phyloP scores from a whole-genome alignment of 2,113 vertebrate species.

The Larimichthys polyactis region DNA sequence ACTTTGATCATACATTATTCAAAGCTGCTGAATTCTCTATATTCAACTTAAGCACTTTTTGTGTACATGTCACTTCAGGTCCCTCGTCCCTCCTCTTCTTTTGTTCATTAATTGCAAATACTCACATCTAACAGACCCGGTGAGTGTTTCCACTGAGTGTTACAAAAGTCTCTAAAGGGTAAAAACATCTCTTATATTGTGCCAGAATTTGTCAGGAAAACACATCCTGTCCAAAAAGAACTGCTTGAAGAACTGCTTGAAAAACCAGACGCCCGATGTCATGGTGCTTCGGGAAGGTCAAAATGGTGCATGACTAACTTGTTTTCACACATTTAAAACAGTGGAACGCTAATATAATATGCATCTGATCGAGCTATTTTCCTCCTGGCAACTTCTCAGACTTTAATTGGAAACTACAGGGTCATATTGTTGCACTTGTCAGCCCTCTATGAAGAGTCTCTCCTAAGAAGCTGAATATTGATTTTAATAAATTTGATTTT shows the following conservation, averaged over 20 bases:
- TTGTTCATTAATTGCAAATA: conserved; percentile 29
- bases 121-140: conserved; percentile 5
- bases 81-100: conserved; percentile 14
- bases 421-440: conserved; percentile 1
- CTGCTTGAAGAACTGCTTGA: background rate
- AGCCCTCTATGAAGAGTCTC: background rate
- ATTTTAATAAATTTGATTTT: conserved; percentile 5
- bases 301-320: background rate
- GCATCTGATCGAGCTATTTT: background rate
- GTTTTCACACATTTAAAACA: background rate
- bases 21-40: conserved; percentile 63
- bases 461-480: background rate
- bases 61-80: conserved; percentile 52
- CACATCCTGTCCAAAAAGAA: background rate
- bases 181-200: conserved; percentile 9
- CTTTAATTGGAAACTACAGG: conserved; percentile 6
- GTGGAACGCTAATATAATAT: background rate
- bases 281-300: conserved; percentile 3
- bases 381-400: conserved; percentile 4
- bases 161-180: conserved; percentile 14
- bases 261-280: background rate
- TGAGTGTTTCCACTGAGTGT: background rate
- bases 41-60: conserved; percentile 64
- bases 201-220: conserved; percentile 22
- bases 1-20: conserved; percentile 69